A percentile compares a stretch with the other conserved stretches of the same genome.
phyloP scores from a whole-genome alignment of 2,797 vertebrate species.

The Erpetoichthys calabaricus region DNA sequence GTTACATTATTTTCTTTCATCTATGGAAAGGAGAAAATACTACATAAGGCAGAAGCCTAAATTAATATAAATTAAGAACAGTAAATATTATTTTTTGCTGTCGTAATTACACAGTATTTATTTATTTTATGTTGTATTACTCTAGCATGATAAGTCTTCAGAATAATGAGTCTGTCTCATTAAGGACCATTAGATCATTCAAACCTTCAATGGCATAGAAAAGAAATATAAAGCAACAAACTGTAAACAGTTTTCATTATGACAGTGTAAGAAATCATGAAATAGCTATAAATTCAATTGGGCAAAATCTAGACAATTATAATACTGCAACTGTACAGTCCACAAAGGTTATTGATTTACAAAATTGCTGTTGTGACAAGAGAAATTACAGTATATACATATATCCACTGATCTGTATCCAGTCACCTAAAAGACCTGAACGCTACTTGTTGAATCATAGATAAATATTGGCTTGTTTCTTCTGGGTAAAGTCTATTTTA shows the following conservation, averaged over 20 bases:
- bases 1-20: too few species aligned
- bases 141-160: constrained; percentile 6
- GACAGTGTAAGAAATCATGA: constrained; percentile 43
- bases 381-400: constrained; percentile 30
- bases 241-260: constrained; percentile 48
- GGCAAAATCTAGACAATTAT: constrained; percentile 50
- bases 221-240: constrained; percentile 50
- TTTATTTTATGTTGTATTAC: neutral
- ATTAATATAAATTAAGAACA: constrained; percentile 7
- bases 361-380: constrained; percentile 36
- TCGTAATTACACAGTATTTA: neutral
- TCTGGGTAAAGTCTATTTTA: constrained; percentile 28
- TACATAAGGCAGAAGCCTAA: constrained; percentile 33
- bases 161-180: constrained; percentile 4
- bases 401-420: constrained; percentile 25
- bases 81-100: neutral
- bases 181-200: neutral
- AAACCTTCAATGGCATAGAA: constrained; percentile 38
- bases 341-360: constrained; percentile 38
- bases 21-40: neutral
- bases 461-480: constrained; percentile 23
- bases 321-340: constrained; percentile 43
- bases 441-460: constrained; percentile 43
- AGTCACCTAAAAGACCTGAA: constrained; percentile 43
- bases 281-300: constrained; percentile 37